Base-by-base conservation (phyloP, 2,113 vertebrate genomes). In the Chlamydotis undulata region DNA sequence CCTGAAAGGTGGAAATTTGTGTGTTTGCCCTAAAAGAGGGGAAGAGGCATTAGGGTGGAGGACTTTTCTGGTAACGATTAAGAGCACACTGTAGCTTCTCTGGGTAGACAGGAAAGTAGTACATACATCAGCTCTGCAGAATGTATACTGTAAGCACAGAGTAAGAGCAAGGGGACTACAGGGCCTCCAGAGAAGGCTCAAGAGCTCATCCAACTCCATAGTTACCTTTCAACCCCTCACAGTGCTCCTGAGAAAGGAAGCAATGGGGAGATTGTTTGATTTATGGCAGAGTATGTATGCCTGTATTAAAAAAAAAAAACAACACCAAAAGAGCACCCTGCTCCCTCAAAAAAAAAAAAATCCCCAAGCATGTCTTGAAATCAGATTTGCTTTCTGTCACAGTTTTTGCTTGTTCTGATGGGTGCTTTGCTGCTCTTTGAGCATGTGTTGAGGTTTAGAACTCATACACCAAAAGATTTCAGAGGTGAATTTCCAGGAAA, bases 71-170 rank as follows among this genome's bases (percentile, higher is more conserved):
- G 5, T 60, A 25, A 47, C 37, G 12, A 31, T 26, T 56, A 39
- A 43, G 29, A 70, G 29, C 39, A 53, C 3, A 1, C 37, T 73
- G 35, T 83, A 47, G 21, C 37, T 84, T 61, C 26, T 84, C 18
- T 1, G 7, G 21, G 18, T 65, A 55, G 47, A 25, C 6, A 24
- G 55, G 21, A 65, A 71, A 89, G 50, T 10, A 53, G 29, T n/a
- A 8, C 0, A 0, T 10, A 7, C 19, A 39, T 74, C 23, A 28
- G 16, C 24, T 77, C 19, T 91, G 45, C 26, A 67, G 77, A 33
- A 18, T 43, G 15, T 52, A 1, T 47, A 3, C 9, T 69, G 15
- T 41, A 52, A 81, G n/a, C 45, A 29, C 7, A 6, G 15, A 31
- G 15, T 43, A 35, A 53, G 14, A 84, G 37, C 28, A 18, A 25